A percentile compares a stretch with the other conserved stretches of the same genome.
Evolutionary conservation across 2,113 vertebrate genomes (phyloP).

Genomic region (Setophaga petechia): DNA sequence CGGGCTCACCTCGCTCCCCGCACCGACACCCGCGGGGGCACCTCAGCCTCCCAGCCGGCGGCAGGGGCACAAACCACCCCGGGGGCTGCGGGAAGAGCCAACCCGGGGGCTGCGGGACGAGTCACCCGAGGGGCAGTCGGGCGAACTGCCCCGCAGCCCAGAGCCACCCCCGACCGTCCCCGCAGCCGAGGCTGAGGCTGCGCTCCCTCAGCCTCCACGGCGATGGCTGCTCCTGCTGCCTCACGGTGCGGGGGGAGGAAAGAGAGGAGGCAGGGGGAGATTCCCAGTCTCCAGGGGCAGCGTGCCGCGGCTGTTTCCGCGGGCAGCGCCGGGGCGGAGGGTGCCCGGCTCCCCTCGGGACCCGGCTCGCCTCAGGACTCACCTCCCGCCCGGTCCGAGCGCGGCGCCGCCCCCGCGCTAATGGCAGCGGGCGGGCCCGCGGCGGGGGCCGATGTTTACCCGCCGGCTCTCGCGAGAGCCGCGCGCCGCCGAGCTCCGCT

Average conservation of each 20-base stretch:
- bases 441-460: background rate
- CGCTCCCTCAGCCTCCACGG: background rate
- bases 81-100: background rate
- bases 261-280: background rate
- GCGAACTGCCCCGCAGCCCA: background rate
- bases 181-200: background rate
- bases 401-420: background rate
- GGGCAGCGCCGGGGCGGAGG: background rate
- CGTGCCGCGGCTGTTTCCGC: background rate
- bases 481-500: no score
- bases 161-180: background rate
- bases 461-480: conserved; percentile 50
- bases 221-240: conserved; percentile 25
- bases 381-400: background rate
- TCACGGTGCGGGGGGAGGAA: background rate
- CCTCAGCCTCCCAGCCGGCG: background rate
- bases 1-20: background rate
- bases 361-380: background rate
- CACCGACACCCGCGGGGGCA: background rate
- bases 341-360: background rate
- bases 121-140: background rate
- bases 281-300: background rate
- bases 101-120: background rate
- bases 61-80: background rate
- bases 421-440: background rate